Evolutionary conservation across 2,888 invertebrate species (phyloP).

Genomic region (Pseudococcus viburni): DNA sequence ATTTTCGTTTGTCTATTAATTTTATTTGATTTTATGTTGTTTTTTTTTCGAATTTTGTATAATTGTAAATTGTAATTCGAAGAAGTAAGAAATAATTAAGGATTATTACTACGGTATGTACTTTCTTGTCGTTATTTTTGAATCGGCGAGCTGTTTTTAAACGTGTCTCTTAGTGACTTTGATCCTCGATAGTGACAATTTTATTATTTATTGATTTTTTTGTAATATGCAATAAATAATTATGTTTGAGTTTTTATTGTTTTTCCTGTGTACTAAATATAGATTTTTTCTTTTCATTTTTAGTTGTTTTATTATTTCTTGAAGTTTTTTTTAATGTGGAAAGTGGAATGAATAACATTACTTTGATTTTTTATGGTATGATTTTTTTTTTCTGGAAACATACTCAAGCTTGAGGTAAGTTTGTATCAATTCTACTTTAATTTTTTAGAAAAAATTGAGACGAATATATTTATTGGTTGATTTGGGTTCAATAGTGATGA

Average conservation of each 20-base stretch:
- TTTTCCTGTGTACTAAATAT: conserved; percentile 9
- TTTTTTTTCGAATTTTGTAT: not conserved
- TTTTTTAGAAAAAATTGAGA: too few relatives aligned
- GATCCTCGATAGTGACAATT: conserved; percentile 33
- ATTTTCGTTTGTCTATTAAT: not conserved
- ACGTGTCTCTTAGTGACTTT: conserved; percentile 19
- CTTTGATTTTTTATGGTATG: too few relatives aligned
- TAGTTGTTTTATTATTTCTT: not conserved
- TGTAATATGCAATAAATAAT: not conserved
- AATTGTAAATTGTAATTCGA: not conserved
- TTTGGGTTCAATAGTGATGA: too few relatives aligned
- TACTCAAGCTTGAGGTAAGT: too few relatives aligned
- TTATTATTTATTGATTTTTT: conserved; percentile 32
- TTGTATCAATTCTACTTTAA: too few relatives aligned
- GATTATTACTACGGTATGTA: not conserved
- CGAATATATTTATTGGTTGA: too few relatives aligned
- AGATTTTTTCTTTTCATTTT: conserved; percentile 12
- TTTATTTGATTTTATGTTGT: not conserved
- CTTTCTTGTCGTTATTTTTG: not conserved
- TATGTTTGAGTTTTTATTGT: conserved; percentile 39
- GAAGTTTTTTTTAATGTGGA: not conserved
- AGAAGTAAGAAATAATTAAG: not conserved
- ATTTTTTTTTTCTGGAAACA: too few relatives aligned
- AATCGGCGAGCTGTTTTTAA: not conserved
- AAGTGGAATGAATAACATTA: too few relatives aligned